These are phyloP conservation scores for Malurus splendens DNA, from an alignment of 2,797 vertebrate species.

Conservation along the genomic window DNA sequence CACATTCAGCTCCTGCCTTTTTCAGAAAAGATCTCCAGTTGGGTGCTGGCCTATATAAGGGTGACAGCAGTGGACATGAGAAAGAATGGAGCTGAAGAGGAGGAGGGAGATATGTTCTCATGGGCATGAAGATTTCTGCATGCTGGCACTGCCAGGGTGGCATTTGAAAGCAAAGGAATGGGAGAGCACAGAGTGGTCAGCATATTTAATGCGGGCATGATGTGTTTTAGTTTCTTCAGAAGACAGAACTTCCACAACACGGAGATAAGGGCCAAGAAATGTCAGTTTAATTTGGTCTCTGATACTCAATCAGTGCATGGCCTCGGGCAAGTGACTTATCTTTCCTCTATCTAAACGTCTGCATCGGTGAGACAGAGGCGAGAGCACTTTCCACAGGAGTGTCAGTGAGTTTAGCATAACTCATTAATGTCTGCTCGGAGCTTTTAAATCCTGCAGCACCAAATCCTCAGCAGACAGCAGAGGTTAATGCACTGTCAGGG, in stretches of 20 bases:
- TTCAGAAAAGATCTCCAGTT: neutral
- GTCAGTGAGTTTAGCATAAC: conserved; percentile 34
- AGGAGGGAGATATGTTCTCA: neutral
- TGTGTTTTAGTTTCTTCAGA: neutral
- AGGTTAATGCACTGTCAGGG: neutral
- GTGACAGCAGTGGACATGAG: neutral
- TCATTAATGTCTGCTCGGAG: neutral
- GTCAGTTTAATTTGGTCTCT: conserved; percentile 57
- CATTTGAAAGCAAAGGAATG: neutral
- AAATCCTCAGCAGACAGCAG: neutral
- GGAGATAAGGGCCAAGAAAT: conserved; percentile 38
- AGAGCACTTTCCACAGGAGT: conserved; percentile 29
- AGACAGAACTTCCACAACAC: neutral
- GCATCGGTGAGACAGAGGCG: neutral
- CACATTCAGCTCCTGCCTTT: neutral
- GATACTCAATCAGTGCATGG: conserved; percentile 33
- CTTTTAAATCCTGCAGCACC: conserved; percentile 18
- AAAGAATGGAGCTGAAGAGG: neutral
- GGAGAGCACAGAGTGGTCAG: neutral
- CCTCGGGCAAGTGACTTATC: conserved; percentile 50
- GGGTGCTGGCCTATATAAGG: neutral
- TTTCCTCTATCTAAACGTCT: conserved; percentile 32
- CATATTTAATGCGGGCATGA: neutral
- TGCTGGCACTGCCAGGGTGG: neutral
- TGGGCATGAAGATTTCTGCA: neutral